Conservation (phyloP, 2,888 invertebrate genomes). For the Prenolepis imparis region DNA sequence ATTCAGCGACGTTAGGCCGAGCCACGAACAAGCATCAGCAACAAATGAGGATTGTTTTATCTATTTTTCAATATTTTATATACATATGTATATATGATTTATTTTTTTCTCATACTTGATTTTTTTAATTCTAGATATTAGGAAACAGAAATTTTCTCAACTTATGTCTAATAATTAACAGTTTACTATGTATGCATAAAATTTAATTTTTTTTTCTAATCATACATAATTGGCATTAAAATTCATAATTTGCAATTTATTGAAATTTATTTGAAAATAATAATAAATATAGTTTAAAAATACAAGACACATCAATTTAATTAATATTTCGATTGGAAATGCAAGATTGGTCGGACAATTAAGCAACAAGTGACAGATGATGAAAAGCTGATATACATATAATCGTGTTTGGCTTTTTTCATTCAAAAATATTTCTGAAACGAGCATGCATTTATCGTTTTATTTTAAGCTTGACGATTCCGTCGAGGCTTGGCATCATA, state of each 20-base stretch:
- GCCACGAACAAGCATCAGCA: background rate
- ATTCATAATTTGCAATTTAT: background rate
- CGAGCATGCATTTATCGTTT: background rate
- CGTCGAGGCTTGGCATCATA: background rate
- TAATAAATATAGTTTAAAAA: background rate
- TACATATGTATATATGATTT: background rate
- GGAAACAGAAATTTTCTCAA: background rate
- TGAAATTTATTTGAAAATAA: background rate
- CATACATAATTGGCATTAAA: background rate
- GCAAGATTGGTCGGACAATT: background rate
- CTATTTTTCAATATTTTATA: constrained; percentile 2
- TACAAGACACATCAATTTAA: background rate
- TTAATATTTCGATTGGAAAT: background rate
- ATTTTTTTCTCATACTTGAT: background rate
- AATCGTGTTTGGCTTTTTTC: background rate
- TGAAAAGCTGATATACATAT: no score
- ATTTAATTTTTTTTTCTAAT: background rate
- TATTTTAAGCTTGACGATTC: background rate
- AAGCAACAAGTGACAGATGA: constrained; percentile 45
- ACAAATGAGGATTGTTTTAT: constrained; percentile 7
- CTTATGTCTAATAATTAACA: background rate
- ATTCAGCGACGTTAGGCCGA: constrained; percentile 58
- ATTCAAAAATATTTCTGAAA: constrained; percentile 13
- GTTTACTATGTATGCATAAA: background rate
- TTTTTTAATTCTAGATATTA: background rate